phyloP scores from a whole-genome alignment of 2,888 invertebrate species.

The Pollenia griseotomentosa region DNA sequence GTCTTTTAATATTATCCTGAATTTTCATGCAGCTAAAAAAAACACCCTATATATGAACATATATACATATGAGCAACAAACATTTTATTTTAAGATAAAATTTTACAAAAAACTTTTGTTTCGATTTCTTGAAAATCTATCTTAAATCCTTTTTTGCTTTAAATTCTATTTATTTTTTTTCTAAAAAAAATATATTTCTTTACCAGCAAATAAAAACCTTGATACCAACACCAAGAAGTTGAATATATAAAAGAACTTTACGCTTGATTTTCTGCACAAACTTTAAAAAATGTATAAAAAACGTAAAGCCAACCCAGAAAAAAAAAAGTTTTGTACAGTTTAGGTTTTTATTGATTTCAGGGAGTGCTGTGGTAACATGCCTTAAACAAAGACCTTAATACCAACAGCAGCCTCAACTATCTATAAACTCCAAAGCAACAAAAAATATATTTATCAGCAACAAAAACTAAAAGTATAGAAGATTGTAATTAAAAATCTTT shows the following conservation, averaged over 20 bases:
- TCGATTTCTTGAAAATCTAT: not conserved
- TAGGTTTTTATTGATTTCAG: conserved; percentile 72
- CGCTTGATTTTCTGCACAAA: conserved; percentile 70
- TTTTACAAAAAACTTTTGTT: too few relatives aligned
- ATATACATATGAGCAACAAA: too few relatives aligned
- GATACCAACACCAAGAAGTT: conserved; percentile 62
- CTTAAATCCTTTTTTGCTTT: conserved; percentile 23
- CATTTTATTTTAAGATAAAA: too few relatives aligned
- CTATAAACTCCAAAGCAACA: conserved; percentile 34
- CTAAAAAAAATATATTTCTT: conserved; percentile 12
- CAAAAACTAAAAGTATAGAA: conserved; percentile 47
- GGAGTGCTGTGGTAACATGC: conserved; percentile 70
- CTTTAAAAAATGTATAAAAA: conserved; percentile 62
- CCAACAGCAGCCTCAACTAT: conserved; percentile 40
- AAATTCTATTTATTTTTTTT: not conserved
- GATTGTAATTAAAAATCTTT: conserved; percentile 73
- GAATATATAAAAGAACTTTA: conserved; percentile 54
- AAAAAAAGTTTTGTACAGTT: conserved; percentile 46
- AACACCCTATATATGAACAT: too few relatives aligned
- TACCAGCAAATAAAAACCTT: conserved; percentile 12
- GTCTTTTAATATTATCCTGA: too few relatives aligned
- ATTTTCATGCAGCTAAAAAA: too few relatives aligned
- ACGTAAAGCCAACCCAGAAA: conserved; percentile 17
- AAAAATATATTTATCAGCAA: not conserved
- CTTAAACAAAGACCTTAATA: conserved; percentile 68